These are phyloP conservation scores for Tryphoninae sp. DNA, from an alignment of 2,888 invertebrate genomes.

Conservation along the genomic window DNA sequence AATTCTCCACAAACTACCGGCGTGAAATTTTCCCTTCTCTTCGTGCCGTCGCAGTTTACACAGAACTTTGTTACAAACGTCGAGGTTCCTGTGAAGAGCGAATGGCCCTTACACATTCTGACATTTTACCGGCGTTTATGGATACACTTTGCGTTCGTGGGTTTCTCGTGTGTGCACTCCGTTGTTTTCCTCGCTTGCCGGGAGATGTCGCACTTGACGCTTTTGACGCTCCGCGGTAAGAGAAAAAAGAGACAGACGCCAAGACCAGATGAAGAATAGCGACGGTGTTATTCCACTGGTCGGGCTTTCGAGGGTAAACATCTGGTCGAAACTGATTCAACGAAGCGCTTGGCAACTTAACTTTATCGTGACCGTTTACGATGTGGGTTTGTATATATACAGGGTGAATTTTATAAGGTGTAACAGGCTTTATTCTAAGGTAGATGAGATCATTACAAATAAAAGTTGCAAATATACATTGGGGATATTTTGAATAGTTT, in stretches of 20 bases:
- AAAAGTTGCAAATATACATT: too few relatives aligned
- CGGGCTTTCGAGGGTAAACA: constrained; percentile 38
- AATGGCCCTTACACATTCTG: constrained; percentile 23
- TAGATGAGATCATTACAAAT: too few relatives aligned
- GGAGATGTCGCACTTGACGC: background rate
- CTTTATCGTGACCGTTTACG: constrained; percentile 32
- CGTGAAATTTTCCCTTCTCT: background rate
- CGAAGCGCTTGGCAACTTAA: constrained; percentile 20
- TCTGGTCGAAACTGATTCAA: constrained; percentile 49
- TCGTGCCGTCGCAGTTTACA: background rate
- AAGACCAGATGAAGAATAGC: constrained; percentile 15
- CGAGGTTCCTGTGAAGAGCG: background rate
- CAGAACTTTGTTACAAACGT: background rate
- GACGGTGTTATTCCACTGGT: constrained; percentile 5
- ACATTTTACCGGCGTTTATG: background rate
- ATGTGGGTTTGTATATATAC: background rate
- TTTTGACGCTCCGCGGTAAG: constrained; percentile 21
- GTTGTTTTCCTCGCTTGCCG: background rate
- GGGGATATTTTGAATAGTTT: too few relatives aligned
- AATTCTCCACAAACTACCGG: constrained; percentile 13
- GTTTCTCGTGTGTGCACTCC: background rate
- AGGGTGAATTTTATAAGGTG: too few relatives aligned
- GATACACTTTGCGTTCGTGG: background rate
- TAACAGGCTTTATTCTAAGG: too few relatives aligned
- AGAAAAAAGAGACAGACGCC: constrained; percentile 32